Evolutionary conservation across 2,113 vertebrate species (phyloP), one percentile per base, ranked within the genome.

Genomic region (Kobus ellipsiprymnus): DNA sequence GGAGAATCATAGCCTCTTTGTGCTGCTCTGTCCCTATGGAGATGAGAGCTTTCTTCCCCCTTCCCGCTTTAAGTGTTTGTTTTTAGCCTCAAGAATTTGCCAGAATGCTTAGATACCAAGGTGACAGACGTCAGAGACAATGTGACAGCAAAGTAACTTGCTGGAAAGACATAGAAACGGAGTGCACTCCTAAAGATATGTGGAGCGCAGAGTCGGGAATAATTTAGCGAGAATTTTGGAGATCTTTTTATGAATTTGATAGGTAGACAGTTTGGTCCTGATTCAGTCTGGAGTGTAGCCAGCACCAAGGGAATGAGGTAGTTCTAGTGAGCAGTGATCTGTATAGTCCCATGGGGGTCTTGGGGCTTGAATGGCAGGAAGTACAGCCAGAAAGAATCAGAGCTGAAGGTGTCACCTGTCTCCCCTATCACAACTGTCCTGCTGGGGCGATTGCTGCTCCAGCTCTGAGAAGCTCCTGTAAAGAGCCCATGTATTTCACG

Each of bases 101-200:
- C 90, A 81, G 95, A 96, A 83, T 95, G 93, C 94, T 97, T 97
- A 95, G 96, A 98, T 94, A 98, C 92, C 89, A 97, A 97, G 91
- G 96, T 98, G 98, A 98, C 96, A 98, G 96, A 87, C 6, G 1
- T 96, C 97, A 94, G 93, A 93, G 95, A 91, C 96, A 98, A 94
- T 67, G 84, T 97, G 97, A 98, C 90, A 98, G 88, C 59, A 97
- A 88, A 96, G 89, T 97, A 96, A 95, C 95, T 92, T 97, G 90
- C 82, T 95, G 96, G 74, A 90, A 93, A 98, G 96, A 96, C 92
- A 54, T 84, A 92, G 93, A 93, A 93, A 85, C 90, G 57, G 40
- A 90, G 33, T 60, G 27, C 50, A 67, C 94, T 97, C 71, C 95
- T 96, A n/a, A 80, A 89, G 46, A 36, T n/a, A 33, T 60, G 5